Evolutionary conservation across 2,113 vertebrate species (phyloP), one percentile per base, ranked within the genome.

Genomic region (Sapayoa aenigma): DNA sequence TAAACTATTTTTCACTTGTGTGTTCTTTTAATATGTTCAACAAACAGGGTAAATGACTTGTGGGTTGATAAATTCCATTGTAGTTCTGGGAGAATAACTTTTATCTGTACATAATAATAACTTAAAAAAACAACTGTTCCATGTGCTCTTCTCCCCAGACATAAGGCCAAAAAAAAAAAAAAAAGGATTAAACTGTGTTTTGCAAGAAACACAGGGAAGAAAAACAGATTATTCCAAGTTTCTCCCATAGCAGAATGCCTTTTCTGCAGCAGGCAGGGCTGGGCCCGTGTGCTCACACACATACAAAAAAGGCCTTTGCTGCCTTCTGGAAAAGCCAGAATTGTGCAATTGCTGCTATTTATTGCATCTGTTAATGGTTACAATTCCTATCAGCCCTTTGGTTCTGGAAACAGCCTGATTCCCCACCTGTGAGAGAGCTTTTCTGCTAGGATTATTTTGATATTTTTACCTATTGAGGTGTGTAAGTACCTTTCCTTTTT

Each of bases 41-140:
- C 62, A 84, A 84, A 63, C 46, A 63, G 9, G 10, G 11, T 46
- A 9, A 15, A 46, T 86, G 44, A 27, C n/a, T 65, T 0, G 0
- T 12, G 52, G 39, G 21, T 55, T 67, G 84, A 39, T 93, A 81
- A 71, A 8, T 55, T 55, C 14, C 41, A 71, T 55, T 58, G 33
- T 16, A 33, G 13, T 22, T 39, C 31, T 50, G 17, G 11, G 23
- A 9, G 12, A 46, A 39, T 12, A 62, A 27, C 25, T 89, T 74
- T 52, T 52, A 27, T 65, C 17, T 42, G 14, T 21, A 4, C 3
- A 1, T 18, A 7, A n/a, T 35, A 24, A 16, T 28, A 19, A n/a
- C n/a, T n/a, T n/a, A n/a, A n/a, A n/a, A n/a, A n/a, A n/a, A n/a
- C 0, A 1, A 9, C 19, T 60, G 21, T 56, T 82, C 44, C 0